Base-by-base conservation (phyloP, 2,888 invertebrate species). In the Heliconius cydno region DNA sequence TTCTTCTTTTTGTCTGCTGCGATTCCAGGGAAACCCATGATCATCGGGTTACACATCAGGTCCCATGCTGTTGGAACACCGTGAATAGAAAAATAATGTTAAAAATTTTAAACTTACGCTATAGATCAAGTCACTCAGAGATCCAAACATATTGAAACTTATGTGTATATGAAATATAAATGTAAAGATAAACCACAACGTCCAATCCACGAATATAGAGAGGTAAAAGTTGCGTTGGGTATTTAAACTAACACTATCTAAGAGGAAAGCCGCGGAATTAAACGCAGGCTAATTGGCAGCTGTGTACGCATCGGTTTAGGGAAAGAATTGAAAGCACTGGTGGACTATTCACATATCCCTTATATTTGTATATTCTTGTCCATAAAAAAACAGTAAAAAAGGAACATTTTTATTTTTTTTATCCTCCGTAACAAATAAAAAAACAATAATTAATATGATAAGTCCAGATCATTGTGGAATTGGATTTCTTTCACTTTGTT, bases 191-290 rank as follows among this genome's bases (percentile, higher is more conserved):
- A 72, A 25, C 71, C 60, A 66, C 74, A 74, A 76, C 34, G 79
- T 66, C 46, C 60, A 13, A 52, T 75, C 38, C 67, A 68, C 41
- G 57, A 77, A 79, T 76, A 74, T 57, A 63, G 46, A 22, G 41
- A 13, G n/a, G 60, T 65, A 30, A 46, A 28, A 52, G 74, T 25
- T n/a, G 73, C 28, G 77, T 72, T 34, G 77, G 82, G 86, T 90
- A 88, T 92, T 75, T 75, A 93, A 92, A 90, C 86, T 85, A 81
- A 41, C 81, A 87, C 92, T 93, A 93, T 93, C 93, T 92, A 92
- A 82, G 87, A 92, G 94, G 94, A 94, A 94, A 94, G 92, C 91
- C 92, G 82, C 88, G 85, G 83, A 83, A 87, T 88, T 88, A 89
- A 84, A 85, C 84, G 82, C 84, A 82, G 80, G 80, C 88, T 91